A percentile compares a stretch with the other conserved stretches of the same genome.
These are phyloP conservation scores for Eupithecia inturbata DNA, from an alignment of 2,888 invertebrate species.

Conservation along the genomic window DNA sequence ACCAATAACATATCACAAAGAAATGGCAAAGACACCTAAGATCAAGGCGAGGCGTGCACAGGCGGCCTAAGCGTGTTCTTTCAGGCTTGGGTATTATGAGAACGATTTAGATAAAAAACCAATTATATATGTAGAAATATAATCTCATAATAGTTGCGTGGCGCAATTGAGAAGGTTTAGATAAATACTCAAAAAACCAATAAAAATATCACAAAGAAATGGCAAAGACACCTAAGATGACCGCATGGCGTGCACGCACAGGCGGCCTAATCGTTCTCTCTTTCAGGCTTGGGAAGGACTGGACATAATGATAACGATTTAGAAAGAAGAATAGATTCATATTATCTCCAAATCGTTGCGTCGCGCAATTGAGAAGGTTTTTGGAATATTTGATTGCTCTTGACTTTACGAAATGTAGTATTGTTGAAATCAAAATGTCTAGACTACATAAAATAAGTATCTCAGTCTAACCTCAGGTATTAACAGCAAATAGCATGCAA, in stretches of 20 bases:
- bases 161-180: too few species aligned
- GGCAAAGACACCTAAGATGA: too few species aligned
- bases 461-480: neutral
- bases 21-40: too few species aligned
- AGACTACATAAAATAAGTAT: neutral
- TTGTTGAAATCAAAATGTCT: neutral
- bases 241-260: too few species aligned
- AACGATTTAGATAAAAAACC: too few species aligned
- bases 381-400: neutral
- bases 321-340: neutral
- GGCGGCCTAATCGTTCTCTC: too few species aligned
- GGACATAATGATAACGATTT: neutral
- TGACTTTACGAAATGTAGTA: neutral
- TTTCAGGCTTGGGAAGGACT: neutral
- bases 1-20: neutral
- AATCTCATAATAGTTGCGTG: too few species aligned
- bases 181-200: too few species aligned
- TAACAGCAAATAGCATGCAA: conserved; percentile 1
- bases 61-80: neutral
- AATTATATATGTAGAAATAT: too few species aligned
- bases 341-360: too few species aligned
- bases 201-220: too few species aligned
- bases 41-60: too few species aligned
- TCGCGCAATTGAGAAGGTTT: neutral
- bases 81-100: neutral